These are phyloP conservation scores for Malurus alboscapulatus DNA, from an alignment of 2,113 vertebrate genomes.

Conservation along the genomic window DNA sequence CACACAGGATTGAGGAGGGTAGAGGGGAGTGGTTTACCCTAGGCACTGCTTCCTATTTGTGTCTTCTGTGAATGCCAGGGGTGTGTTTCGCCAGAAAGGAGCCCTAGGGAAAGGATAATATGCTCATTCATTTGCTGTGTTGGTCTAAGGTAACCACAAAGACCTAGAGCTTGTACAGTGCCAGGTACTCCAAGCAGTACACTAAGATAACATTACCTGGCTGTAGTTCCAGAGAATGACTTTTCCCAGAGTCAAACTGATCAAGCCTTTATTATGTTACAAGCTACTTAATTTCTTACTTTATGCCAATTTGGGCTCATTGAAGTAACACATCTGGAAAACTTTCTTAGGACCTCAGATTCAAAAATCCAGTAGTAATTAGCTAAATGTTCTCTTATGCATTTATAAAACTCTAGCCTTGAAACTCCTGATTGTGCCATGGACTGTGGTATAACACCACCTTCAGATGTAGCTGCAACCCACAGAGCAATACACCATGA, in stretches of 20 bases:
- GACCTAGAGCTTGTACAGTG: neutral
- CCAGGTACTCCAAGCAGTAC: slow-evolving; percentile 24
- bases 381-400: neutral
- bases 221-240: neutral
- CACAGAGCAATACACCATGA: neutral
- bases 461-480: neutral
- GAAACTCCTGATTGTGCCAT: neutral
- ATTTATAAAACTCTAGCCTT: neutral
- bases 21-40: neutral
- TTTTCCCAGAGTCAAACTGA: slow-evolving; percentile 6
- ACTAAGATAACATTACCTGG: slow-evolving; percentile 46
- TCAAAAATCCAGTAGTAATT: neutral
- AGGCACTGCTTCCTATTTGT: neutral
- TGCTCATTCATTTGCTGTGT: neutral
- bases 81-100: neutral
- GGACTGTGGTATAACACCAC: neutral
- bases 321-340: neutral
- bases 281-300: neutral
- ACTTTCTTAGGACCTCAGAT: neutral
- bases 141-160: slow-evolving; percentile 37
- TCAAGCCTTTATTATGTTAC: slow-evolving; percentile 1
- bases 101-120: neutral
- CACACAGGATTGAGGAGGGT: neutral
- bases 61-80: neutral
- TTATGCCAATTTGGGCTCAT: neutral